Evolutionary conservation across 2,113 vertebrate species (phyloP).

Genomic region (Epinephelus fuscoguttatus): DNA sequence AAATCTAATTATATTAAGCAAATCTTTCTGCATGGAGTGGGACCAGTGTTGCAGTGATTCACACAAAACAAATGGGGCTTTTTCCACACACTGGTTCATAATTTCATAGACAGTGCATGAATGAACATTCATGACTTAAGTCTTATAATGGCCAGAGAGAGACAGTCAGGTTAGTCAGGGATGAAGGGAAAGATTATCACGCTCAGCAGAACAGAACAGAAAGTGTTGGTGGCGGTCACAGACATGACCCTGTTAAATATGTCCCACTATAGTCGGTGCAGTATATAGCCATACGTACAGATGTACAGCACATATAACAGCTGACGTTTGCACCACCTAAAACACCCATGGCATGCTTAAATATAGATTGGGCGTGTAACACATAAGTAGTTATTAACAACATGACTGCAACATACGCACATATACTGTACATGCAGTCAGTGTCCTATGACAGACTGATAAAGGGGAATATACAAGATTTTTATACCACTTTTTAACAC

Average conservation of each 20-base stretch:
- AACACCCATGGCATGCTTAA: conserved; percentile 67
- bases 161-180: not conserved
- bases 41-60: no score
- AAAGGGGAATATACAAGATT: not conserved
- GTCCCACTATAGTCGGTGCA: conserved; percentile 1
- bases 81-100: not conserved
- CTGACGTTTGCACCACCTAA: conserved; percentile 47
- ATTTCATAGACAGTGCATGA: not conserved
- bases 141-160: not conserved
- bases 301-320: conserved; percentile 20
- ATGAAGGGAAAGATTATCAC: not conserved
- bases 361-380: conserved; percentile 66
- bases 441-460: not conserved
- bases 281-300: conserved; percentile 18
- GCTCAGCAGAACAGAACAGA: no score
- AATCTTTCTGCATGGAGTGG: no score
- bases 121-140: not conserved
- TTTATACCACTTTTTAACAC: not conserved
- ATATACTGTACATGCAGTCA: not conserved
- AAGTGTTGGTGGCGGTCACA: not conserved
- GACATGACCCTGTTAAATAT: not conserved
- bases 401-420: conserved; percentile 7
- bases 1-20: no score
- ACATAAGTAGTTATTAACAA: conserved; percentile 55
- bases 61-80: not conserved